Evolutionary conservation across 1,140 invertebrate species (phyloP).

Genomic region (Hycleus cichorii): DNA sequence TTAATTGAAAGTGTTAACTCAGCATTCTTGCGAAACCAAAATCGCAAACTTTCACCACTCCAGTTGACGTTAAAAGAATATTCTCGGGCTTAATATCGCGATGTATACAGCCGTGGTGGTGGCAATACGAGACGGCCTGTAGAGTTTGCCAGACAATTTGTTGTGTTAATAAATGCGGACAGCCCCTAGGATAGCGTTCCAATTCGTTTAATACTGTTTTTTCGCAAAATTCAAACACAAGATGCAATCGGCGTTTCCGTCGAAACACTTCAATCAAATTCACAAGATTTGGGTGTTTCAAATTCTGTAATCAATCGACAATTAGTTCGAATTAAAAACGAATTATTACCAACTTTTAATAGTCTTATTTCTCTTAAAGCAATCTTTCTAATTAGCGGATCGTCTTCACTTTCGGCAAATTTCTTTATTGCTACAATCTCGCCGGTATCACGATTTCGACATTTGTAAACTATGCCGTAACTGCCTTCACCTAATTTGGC

Average conservation of each 20-base stretch:
- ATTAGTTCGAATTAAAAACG: neutral
- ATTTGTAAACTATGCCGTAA: constrained; percentile 98
- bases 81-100: constrained; percentile 99
- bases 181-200: constrained; percentile 71
- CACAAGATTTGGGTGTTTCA: constrained; percentile 97
- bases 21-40: constrained; percentile 98
- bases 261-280: constrained; percentile 98
- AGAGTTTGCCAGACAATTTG: constrained; percentile 94
- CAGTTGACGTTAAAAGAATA: constrained; percentile 89
- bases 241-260: constrained; percentile 89
- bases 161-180: constrained; percentile 79
- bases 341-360: constrained; percentile 69
- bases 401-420: constrained; percentile 98
- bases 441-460: constrained; percentile 91
- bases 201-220: constrained; percentile 94
- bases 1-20: constrained; percentile 55
- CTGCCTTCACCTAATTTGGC: constrained; percentile 96
- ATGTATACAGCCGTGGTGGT: constrained; percentile 93
- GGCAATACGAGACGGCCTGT: constrained; percentile 92
- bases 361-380: constrained; percentile 95
- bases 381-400: constrained; percentile 96
- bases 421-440: constrained; percentile 98
- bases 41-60: constrained; percentile 95
- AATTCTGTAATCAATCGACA: constrained; percentile 61
- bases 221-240: constrained; percentile 99